These are phyloP conservation scores for Patella ulyssiponensis DNA, from an alignment of 2,888 invertebrate species.

Conservation along the genomic window DNA sequence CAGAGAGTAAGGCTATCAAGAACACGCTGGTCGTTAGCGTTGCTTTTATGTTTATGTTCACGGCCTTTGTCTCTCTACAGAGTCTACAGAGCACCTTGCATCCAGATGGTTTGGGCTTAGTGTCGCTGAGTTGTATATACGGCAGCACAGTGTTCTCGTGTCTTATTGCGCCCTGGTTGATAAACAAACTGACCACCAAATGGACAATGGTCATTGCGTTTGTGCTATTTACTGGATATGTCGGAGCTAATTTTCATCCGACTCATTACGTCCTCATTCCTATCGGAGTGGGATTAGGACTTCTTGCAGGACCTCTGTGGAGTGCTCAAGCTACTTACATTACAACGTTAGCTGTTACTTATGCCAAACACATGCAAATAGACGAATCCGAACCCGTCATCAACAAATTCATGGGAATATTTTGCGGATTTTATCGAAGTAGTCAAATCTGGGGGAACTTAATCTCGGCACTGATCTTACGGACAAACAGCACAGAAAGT, in stretches of 20 bases:
- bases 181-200: conserved; percentile 63
- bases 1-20: conserved; percentile 58
- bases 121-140: conserved; percentile 67
- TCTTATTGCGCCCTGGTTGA: conserved; percentile 66
- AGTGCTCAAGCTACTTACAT: conserved; percentile 68
- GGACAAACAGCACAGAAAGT: conserved; percentile 37
- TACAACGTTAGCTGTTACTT: conserved; percentile 64
- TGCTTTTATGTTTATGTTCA: conserved; percentile 68
- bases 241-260: conserved; percentile 67
- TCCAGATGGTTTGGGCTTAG: conserved; percentile 61
- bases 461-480: conserved; percentile 61
- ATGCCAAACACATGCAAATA: conserved; percentile 58
- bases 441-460: conserved; percentile 69
- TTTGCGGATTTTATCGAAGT: conserved; percentile 63
- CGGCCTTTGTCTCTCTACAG: conserved; percentile 67
- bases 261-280: conserved; percentile 63
- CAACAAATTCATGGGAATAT: conserved; percentile 68
- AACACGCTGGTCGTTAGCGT: conserved; percentile 64
- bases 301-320: conserved; percentile 67
- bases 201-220: conserved; percentile 67
- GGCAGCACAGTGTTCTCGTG: conserved; percentile 66
- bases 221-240: conserved; percentile 61
- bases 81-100: conserved; percentile 66
- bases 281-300: conserved; percentile 59
- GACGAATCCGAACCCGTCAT: conserved; percentile 60